phyloP scores from a whole-genome alignment of 2,113 vertebrate species.

The Delphinapterus leucas region DNA sequence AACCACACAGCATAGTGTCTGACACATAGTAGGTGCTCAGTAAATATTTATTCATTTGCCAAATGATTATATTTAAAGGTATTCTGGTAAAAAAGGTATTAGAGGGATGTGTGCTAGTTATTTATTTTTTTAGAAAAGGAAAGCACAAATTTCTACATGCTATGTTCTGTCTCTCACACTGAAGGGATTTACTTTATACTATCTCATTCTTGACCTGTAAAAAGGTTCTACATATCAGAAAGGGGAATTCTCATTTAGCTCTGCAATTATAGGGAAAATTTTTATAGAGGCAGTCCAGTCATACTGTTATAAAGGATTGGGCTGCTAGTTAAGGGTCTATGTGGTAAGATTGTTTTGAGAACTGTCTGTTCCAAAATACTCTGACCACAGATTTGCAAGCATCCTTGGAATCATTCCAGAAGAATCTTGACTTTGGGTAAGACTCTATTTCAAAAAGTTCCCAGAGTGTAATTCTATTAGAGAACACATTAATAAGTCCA shows the following conservation, averaged over 20 bases:
- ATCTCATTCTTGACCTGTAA: neutral
- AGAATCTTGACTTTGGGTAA: neutral
- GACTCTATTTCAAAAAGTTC: neutral
- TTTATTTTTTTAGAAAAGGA: neutral
- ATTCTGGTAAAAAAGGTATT: neutral
- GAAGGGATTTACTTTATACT: constrained; percentile 1
- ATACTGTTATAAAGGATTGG: neutral
- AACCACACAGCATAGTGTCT: neutral
- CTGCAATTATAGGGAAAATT: neutral
- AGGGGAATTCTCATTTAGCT: neutral
- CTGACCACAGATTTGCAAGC: neutral
- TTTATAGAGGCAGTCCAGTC: neutral
- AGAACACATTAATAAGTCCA: neutral
- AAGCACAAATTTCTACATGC: neutral
- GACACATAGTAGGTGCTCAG: neutral
- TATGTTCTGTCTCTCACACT: neutral
- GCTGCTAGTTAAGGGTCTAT: neutral
- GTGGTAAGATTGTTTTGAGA: neutral
- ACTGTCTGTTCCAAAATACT: neutral
- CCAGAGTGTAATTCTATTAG: neutral
- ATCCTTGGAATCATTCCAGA: neutral
- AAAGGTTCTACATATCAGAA: neutral
- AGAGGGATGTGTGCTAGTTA: neutral
- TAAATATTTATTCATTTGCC: neutral
- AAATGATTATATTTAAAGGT: neutral